Base-by-base conservation (phyloP, 1,140 invertebrate species). In the Heliconius melpomene region DNA sequence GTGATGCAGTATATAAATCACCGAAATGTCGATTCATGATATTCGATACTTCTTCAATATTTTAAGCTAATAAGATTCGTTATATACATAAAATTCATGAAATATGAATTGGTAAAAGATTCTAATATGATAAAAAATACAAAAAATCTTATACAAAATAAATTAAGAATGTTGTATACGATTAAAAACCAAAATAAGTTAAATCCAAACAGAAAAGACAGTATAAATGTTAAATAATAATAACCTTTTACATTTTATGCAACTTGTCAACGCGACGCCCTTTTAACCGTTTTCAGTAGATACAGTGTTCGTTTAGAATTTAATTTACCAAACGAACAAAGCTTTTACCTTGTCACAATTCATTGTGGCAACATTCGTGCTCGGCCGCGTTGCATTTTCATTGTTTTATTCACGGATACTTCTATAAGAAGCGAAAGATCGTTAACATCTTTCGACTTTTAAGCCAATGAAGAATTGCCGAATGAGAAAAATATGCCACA, bases 321-420 rank as follows among this genome's bases (percentile, higher is more conserved):
- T 87, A 88, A 91, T 91, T 89, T 89, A 85, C 82, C 83, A 86
- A 89, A 89, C 85, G 85, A 88, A 89, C 88, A 90, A 92, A 88
- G 89, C 90, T 92, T 92, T 90, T 89, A 91, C 85, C 79, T 85
- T 87, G 86, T 89, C 89, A 89, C 86, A 89, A 89, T 90, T 87
- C 82, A 90, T 88, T 88, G 86, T 84, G 83, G 84, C 82, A 86
- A 88, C 82, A 85, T 87, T 90, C 80, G 81, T 82, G 85, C 83
- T 83, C 83, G 80, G 78, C 78, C 80, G 78, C 79, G 79, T 83
- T 87, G 85, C 78, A 86, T 87, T 89, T 88, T 83, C 84, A 88
- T 88, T 89, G 86, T 89, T 88, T 86, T 84, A 86, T 89, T 86
- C 75, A 75, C 46, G 29, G 46, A 54, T 78, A 72, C 57, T 78